Evolutionary conservation across 2,797 vertebrate genomes (phyloP).

Genomic region (Phataginus tricuspis): DNA sequence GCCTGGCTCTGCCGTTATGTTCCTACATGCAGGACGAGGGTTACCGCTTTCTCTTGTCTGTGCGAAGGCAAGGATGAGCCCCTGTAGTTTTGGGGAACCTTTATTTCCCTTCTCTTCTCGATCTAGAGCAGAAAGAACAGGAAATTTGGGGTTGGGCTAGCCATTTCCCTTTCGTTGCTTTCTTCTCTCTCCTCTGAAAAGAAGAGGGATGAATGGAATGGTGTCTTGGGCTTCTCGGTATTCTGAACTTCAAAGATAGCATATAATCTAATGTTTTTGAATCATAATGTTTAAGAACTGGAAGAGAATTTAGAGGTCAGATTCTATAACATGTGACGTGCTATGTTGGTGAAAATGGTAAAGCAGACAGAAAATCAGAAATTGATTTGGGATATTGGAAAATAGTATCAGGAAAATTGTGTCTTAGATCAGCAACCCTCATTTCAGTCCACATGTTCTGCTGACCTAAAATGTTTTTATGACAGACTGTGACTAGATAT

Average conservation of each 20-base stretch:
- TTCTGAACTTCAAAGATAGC: neutral
- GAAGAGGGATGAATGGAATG: neutral
- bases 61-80: neutral
- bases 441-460: neutral
- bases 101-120: neutral
- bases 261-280: neutral
- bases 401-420: neutral
- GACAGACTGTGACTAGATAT: neutral
- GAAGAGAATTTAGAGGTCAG: constrained; percentile 30
- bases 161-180: neutral
- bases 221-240: neutral
- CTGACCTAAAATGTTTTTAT: neutral
- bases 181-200: neutral
- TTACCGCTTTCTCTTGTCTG: neutral
- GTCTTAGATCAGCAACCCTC: neutral
- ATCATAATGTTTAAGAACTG: constrained; percentile 10
- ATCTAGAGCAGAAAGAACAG: neutral
- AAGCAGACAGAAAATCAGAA: constrained; percentile 20
- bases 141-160: neutral
- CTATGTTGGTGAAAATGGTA: neutral
- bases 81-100: neutral
- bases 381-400: neutral
- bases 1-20: neutral
- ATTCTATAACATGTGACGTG: neutral
- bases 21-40: neutral